Base-by-base conservation (phyloP, 1,140 invertebrate species). In the Trichoplusia ni region DNA sequence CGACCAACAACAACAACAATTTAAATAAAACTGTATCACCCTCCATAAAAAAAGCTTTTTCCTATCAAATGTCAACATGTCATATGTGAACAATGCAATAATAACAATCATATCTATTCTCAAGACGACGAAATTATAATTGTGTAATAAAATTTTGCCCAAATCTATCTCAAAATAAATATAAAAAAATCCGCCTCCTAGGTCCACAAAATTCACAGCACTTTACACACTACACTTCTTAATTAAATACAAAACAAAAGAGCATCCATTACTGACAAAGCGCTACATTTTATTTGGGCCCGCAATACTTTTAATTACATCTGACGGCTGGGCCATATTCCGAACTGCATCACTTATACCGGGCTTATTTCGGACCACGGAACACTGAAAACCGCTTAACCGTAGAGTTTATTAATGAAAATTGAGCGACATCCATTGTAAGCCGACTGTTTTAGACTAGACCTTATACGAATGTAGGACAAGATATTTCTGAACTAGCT, bases 351-450 rank as follows among this genome's bases (percentile, higher is more conserved):
- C 59, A 53, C 53, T 38, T 29, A 56, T 68, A 11, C 11, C 56
- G 40, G 53, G 51, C 27, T 64, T 85, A 87, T 88, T 83, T 76
- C 56, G 76, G 77, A 64, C 64, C 54, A 47, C 64, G 71, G 71
- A 84, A 89, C 86, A 89, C 81, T 78, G 86, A 86, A 89, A 89
- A 86, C 75, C 86, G 83, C 84, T 89, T 86, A 89, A 82, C 82
- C 82, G 51, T 77, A 67, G 79, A 80, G 77, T 77, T 80, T 82
- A 86, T 84, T 89, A 89, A 88, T 89, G 86, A 86, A 86, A 89
- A 89, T 89, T 89, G 84, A 89, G 79, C 74, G 86, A 81, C 84
- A 79, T 79, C 73, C 71, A 66, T 69, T 86, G 82, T 79, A 76
- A 75, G 76, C 56, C 25, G 65, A 71, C 73, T 76, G 75, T 76